phyloP scores from a whole-genome alignment of 2,113 vertebrate species.

The Steatornis caripensis region DNA sequence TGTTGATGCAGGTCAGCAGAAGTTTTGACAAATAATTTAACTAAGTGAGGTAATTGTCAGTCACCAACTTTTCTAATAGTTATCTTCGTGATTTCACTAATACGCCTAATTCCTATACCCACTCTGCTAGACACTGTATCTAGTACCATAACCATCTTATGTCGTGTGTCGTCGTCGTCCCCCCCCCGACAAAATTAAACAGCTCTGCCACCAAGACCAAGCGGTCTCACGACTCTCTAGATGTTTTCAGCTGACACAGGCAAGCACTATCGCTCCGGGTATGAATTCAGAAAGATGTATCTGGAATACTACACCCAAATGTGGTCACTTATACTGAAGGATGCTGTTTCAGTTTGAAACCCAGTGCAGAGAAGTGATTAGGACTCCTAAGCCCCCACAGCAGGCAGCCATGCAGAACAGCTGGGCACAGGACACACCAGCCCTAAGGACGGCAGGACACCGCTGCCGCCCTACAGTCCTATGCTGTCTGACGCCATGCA shows the following conservation, averaged over 20 bases:
- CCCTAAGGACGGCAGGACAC: rapidly evolving
- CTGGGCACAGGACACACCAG: neutral
- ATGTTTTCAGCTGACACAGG: neutral
- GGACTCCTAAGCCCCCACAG: no score
- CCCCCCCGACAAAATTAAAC: neutral
- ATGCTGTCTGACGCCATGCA: rapidly evolving
- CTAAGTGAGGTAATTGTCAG: neutral
- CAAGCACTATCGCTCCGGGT: neutral
- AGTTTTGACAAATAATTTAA: neutral
- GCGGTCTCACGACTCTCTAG: rapidly evolving
- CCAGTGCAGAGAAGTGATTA: rapidly evolving
- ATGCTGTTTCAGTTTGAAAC: no score
- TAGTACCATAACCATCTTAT: neutral
- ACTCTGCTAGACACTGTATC: neutral
- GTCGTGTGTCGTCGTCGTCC: no score
- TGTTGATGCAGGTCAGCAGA: neutral
- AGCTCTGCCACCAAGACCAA: neutral
- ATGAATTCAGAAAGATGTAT: neutral
- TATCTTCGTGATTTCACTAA: neutral
- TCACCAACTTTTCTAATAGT: neutral
- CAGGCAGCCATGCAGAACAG: neutral
- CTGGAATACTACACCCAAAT: neutral
- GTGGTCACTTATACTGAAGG: rapidly evolving
- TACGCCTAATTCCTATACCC: neutral
- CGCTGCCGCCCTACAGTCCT: rapidly evolving